Conservation (phyloP, 2,888 invertebrate genomes). For the Punctoribates punctum region DNA sequence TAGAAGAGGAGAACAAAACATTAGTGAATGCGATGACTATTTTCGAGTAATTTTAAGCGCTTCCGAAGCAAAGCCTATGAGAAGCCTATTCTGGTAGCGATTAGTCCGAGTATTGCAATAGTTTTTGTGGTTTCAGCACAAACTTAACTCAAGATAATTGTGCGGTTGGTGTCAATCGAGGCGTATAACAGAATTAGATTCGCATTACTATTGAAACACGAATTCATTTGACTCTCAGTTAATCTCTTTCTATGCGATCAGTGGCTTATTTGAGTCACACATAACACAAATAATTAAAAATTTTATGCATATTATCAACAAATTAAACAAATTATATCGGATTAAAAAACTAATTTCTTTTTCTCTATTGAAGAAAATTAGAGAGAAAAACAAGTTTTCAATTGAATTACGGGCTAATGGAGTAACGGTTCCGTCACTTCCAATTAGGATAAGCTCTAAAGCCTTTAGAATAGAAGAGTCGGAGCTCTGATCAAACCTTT, state of each 20-base stretch:
- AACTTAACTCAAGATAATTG: background rate
- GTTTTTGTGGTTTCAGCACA: conserved; percentile 17
- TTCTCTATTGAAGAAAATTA: too few species aligned
- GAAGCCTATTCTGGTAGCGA: background rate
- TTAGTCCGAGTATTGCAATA: background rate
- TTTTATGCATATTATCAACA: conserved; percentile 12
- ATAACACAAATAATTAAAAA: background rate
- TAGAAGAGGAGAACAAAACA: background rate
- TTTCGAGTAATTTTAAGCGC: background rate
- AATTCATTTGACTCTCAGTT: conserved; percentile 9
- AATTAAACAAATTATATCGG: background rate
- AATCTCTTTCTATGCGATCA: background rate
- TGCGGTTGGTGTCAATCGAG: conserved; percentile 29
- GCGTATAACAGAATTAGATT: conserved; percentile 29
- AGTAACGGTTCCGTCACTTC: conserved; percentile 26
- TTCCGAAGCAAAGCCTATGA: background rate
- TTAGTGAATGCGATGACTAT: background rate
- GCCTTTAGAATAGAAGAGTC: background rate
- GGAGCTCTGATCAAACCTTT: background rate
- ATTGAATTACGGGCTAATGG: background rate
- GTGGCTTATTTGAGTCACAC: conserved; percentile 3
- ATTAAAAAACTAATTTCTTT: conserved; percentile 8
- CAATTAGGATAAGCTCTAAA: background rate
- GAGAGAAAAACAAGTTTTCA: too few species aligned
- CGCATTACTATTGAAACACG: conserved; percentile 27